Evolutionary conservation across 2,888 invertebrate species (phyloP).

Genomic region (Troglohyphantes excavatus): DNA sequence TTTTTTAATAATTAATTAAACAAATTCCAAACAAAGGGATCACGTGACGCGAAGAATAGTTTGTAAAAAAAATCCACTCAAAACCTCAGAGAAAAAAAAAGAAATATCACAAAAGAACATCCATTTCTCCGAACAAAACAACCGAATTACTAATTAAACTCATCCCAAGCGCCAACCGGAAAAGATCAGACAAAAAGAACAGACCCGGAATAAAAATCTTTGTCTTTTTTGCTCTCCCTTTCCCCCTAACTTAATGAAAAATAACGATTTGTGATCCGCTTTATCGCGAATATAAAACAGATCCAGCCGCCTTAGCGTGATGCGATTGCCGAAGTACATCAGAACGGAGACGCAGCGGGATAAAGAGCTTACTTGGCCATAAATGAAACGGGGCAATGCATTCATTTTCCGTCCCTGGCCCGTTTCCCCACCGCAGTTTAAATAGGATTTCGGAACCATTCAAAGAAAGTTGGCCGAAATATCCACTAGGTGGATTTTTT

Average conservation of each 20-base stretch:
- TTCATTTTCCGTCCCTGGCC: constrained; percentile 24
- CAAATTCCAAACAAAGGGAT: neutral
- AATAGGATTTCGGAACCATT: constrained; percentile 55
- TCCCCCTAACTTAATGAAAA: constrained; percentile 53
- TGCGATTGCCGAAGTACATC: constrained; percentile 46
- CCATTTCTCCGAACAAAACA: constrained; percentile 2
- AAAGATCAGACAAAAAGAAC: constrained; percentile 49
- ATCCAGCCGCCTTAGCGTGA: constrained; percentile 35
- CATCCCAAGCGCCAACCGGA: constrained; percentile 26
- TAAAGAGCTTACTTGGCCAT: constrained; percentile 35
- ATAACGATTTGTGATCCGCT: constrained; percentile 57
- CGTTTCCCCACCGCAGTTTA: constrained; percentile 37
- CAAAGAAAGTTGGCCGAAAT: constrained; percentile 33
- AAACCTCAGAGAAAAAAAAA: neutral
- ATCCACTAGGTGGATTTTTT: neutral
- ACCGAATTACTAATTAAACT: constrained; percentile 49
- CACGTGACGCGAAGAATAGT: neutral
- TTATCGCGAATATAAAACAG: constrained; percentile 63
- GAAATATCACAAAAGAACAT: constrained; percentile 19
- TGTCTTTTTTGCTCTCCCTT: neutral
- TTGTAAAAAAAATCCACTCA: neutral
- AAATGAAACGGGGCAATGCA: constrained; percentile 50
- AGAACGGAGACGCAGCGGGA: constrained; percentile 13
- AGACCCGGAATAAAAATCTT: neutral
- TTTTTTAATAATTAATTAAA: neutral